These are phyloP conservation scores for Aspiorhynchus laticeps DNA, from an alignment of 2,113 vertebrate species.

Conservation along the genomic window DNA sequence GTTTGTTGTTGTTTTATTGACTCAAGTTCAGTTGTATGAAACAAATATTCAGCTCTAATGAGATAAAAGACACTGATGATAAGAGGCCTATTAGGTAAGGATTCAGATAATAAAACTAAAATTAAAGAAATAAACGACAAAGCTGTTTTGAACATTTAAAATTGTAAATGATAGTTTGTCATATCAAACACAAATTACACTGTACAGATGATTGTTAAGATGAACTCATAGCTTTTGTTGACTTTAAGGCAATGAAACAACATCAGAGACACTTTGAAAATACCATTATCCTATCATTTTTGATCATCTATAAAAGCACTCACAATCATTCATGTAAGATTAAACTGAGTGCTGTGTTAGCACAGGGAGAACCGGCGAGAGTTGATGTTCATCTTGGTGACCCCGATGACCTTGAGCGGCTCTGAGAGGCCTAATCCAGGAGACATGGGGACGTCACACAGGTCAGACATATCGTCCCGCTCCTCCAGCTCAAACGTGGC, in stretches of 20 bases:
- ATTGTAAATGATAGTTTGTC: neutral
- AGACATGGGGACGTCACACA: constrained; percentile 87
- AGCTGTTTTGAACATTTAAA: neutral
- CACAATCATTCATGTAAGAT: neutral
- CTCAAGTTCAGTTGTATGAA: neutral
- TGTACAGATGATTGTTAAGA: neutral
- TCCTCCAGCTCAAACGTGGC: constrained; percentile 93
- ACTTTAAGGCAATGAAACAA: neutral
- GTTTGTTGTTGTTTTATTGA: neutral
- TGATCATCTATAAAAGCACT: neutral
- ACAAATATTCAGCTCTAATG: neutral
- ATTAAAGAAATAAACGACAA: neutral
- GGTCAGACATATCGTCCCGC: constrained; percentile 88
- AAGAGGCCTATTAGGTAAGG: neutral
- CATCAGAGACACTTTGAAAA: neutral
- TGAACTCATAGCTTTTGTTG: neutral
- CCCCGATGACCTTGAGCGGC: constrained; percentile 90
- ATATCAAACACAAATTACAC: neutral
- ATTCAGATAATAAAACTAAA: neutral
- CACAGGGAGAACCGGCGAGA: constrained; percentile 93
- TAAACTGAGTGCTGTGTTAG: constrained; percentile 57
- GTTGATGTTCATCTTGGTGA: constrained; percentile 99
- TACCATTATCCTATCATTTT: neutral
- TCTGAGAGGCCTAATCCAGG: constrained; percentile 89
- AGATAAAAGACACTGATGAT: neutral